Base-by-base conservation (phyloP, 1,140 invertebrate species). In the Leptestheria dahalacensis region DNA sequence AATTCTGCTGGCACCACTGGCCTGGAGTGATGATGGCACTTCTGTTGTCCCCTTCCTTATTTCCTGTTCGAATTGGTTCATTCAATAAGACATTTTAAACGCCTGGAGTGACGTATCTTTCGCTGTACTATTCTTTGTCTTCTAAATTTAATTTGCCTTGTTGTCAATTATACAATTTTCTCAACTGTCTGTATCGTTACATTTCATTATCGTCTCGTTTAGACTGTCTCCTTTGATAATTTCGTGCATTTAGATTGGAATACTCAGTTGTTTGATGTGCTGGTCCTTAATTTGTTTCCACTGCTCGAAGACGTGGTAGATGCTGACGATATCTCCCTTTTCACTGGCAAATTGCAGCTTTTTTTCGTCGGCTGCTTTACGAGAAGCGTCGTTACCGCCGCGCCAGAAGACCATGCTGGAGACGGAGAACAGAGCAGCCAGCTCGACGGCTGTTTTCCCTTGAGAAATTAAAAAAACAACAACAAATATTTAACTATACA, bases 391-490 rank as follows among this genome's bases (percentile, higher is more conserved):
- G 3, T 55, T 33, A 1, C 26, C 53, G 11, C 53, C 53, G 10
- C 53, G 53, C 53, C 53, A 55, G 21, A 55, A 55, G 12, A 55
- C 26, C 53, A 55, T 55, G n/a, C 53, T 55, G 1, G 53, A 29
- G 1, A 55, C 53, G 9, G 53, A 25, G 20, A 55, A 55, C 12
- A 55, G n/a, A 11, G 25, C 53, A 25, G 53, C 53, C 18, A 55
- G 18, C 26, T n/a, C 18, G 23, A 33, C 33, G 20, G 53, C 53
- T 9, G 3, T 33, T 55, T 55, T 29, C 3, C 53, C 53, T 55
- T 12, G 6, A 55, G 10, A n/a, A 26, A 54, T 28, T 24, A 54
- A 54, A 24, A 20, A 54, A 18, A 54, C 6, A 41, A 9, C 6
- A 41, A 9, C 33, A 6, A 50, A 50, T 50, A 18, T 0, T n/a